A percentile compares a stretch with the other conserved stretches of the same genome.
Evolutionary conservation across 2,888 invertebrate species (phyloP).

Genomic region (Cheilosia impressa): DNA sequence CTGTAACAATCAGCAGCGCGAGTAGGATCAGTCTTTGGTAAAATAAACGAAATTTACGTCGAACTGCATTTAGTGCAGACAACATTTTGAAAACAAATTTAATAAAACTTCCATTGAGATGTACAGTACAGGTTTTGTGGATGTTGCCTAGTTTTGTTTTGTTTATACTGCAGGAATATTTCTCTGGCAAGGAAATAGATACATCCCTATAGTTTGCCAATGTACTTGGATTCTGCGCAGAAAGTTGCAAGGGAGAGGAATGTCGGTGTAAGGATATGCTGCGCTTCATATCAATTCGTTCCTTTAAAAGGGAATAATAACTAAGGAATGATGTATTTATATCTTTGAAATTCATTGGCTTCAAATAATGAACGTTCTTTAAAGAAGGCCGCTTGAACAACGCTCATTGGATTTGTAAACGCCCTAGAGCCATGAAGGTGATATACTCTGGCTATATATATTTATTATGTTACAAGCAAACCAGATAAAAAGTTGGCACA

Average conservation of each 20-base stretch:
- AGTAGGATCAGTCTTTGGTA: constrained; percentile 80
- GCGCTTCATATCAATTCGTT: not conserved
- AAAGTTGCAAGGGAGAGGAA: not conserved
- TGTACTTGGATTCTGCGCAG: constrained; percentile 53
- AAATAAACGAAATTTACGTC: constrained; percentile 80
- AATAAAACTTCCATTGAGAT: constrained; percentile 50
- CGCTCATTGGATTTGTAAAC: no score
- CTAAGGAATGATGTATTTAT: not conserved
- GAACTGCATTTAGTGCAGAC: constrained; percentile 78
- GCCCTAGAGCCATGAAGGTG: no score
- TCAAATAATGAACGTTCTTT: not conserved
- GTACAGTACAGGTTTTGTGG: not conserved
- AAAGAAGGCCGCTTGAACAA: no score
- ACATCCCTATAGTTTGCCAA: constrained; percentile 34
- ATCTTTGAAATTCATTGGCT: not conserved
- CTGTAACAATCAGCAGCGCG: constrained; percentile 79
- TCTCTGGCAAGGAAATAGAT: constrained; percentile 8
- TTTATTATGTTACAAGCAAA: no score
- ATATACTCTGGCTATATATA: no score
- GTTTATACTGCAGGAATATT: constrained; percentile 43
- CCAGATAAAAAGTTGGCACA: no score
- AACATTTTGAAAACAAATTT: constrained; percentile 78
- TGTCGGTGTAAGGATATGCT: constrained; percentile 1
- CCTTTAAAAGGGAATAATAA: not conserved
- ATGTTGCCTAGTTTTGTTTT: constrained; percentile 50